A percentile compares a stretch with the other conserved stretches of the same genome.
phyloP scores from a whole-genome alignment of 2,888 invertebrate species.

The Ophion slaviceki region DNA sequence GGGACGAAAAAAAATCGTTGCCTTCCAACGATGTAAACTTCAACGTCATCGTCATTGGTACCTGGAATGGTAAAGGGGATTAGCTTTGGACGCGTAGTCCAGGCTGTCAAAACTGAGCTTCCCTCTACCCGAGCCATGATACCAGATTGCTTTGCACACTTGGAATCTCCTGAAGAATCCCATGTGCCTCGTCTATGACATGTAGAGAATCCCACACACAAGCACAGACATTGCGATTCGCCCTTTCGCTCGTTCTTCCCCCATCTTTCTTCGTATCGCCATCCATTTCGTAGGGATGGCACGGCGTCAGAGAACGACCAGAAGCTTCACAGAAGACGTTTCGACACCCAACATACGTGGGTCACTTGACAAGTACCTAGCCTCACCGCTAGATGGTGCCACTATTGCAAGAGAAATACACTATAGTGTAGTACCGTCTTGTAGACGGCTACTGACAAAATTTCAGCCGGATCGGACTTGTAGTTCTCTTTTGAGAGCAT shows the following conservation, averaged over 20 bases:
- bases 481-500: no score
- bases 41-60: constrained; percentile 59
- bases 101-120: constrained; percentile 79
- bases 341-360: not conserved
- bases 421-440: no score
- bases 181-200: constrained; percentile 16
- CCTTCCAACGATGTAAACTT: no score
- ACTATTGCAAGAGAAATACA: no score
- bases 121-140: constrained; percentile 74
- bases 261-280: not conserved
- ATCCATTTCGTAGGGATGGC: constrained; percentile 35
- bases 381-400: no score
- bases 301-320: constrained; percentile 4
- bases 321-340: constrained; percentile 22
- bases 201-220: constrained; percentile 1
- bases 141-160: constrained; percentile 77
- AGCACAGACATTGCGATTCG: not conserved
- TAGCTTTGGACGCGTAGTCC: constrained; percentile 71
- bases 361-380: no score
- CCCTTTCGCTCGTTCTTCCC: not conserved
- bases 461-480: no score
- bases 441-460: no score
- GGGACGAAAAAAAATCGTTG: constrained; percentile 54
- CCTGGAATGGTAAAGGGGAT: constrained; percentile 69
- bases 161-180: constrained; percentile 75